phyloP scores from a whole-genome alignment of 2,797 vertebrate species.

The Sebastes ruberrimus region DNA sequence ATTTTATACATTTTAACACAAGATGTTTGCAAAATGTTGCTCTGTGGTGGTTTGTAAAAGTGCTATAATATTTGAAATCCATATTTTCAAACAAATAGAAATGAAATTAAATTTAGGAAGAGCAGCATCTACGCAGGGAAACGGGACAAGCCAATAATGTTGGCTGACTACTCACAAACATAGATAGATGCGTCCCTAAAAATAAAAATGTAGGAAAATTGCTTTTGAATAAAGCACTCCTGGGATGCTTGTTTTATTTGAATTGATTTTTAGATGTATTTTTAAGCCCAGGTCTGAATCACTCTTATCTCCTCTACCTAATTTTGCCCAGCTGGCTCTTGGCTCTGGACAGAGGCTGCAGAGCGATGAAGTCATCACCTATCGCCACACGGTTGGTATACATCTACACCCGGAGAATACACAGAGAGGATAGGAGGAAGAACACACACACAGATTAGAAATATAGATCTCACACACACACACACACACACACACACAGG shows the following conservation, averaged over 20 bases:
- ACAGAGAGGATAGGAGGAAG: constrained; percentile 67
- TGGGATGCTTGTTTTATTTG: background rate
- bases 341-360: constrained; percentile 98
- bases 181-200: background rate
- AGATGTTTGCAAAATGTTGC: background rate
- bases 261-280: constrained; percentile 4
- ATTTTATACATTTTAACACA: background rate
- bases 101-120: background rate
- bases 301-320: constrained; percentile 93
- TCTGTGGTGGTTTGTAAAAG: background rate
- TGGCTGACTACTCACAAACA: background rate
- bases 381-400: constrained; percentile 97
- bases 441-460: constrained; percentile 37
- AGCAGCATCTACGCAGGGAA: background rate
- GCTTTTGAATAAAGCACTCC: constrained; percentile 55
- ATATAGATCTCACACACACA: background rate
- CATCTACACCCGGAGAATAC: constrained; percentile 88
- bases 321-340: constrained; percentile 99
- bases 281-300: constrained; percentile 40
- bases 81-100: background rate
- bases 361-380: constrained; percentile 99
- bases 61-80: background rate
- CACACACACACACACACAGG: background rate
- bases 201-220: constrained; percentile 26
- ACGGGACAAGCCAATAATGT: background rate